Conservation (phyloP, 2,888 invertebrate species). For the Cephus nigrinus region DNA sequence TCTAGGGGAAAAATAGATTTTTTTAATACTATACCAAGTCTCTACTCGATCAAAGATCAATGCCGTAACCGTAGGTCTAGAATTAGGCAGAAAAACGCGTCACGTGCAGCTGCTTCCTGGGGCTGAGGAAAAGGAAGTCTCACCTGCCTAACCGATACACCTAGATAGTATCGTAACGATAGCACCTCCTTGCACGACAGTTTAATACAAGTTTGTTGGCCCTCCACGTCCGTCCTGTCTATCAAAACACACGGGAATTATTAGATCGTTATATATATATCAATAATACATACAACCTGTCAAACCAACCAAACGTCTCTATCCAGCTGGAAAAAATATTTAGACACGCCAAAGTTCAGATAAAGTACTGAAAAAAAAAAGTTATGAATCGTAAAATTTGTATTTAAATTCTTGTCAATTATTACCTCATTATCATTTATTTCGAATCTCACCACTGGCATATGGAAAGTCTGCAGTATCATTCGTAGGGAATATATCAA, state of each 20-base stretch:
- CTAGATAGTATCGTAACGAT: slow-evolving; percentile 49
- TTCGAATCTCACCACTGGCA: neutral
- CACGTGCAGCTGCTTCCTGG: slow-evolving; percentile 45
- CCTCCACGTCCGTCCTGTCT: neutral
- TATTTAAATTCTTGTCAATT: neutral
- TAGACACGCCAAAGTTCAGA: slow-evolving; percentile 16
- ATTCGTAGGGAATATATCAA: neutral
- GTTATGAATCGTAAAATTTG: neutral
- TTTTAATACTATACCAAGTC: neutral
- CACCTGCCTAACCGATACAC: slow-evolving; percentile 51
- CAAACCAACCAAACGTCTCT: neutral
- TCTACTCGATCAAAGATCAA: neutral
- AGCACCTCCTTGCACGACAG: slow-evolving; percentile 24
- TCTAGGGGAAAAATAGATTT: neutral
- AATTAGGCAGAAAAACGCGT: slow-evolving; percentile 43
- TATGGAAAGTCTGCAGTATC: neutral
- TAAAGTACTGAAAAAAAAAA: neutral
- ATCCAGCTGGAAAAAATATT: neutral
- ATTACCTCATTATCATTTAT: neutral
- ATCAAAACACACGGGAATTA: neutral
- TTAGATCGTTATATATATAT: neutral
- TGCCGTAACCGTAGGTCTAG: slow-evolving; percentile 1
- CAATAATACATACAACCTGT: neutral
- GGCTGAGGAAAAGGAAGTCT: slow-evolving; percentile 44
- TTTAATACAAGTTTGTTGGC: slow-evolving; percentile 14